Conservation (phyloP, 1,140 invertebrate genomes). For the Hetaerina americana region DNA sequence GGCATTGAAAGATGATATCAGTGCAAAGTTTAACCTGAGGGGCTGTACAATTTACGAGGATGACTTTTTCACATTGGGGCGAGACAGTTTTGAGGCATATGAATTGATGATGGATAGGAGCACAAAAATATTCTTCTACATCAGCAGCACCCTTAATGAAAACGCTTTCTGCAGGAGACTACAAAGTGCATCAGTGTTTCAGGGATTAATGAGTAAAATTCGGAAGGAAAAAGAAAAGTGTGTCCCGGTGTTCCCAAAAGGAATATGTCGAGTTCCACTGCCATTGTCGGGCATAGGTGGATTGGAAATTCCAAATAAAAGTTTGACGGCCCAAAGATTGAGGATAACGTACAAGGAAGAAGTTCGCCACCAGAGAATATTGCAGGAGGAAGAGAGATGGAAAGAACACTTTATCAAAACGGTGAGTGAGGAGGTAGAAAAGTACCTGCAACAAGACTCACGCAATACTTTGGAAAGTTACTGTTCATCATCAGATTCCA, state of each 20-base stretch:
- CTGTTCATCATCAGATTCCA: too few relatives aligned
- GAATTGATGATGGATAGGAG: conserved; percentile 11
- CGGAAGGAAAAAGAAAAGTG: conserved; percentile 9
- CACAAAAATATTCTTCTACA: conserved; percentile 11
- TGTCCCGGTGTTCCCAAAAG: conserved; percentile 12
- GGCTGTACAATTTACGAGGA: conserved; percentile 10
- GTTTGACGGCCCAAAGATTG: background rate
- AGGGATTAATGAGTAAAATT: conserved; percentile 3
- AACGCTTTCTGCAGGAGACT: conserved; percentile 5
- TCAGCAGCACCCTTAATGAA: conserved; percentile 5
- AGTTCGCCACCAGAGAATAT: background rate
- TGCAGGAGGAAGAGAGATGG: background rate
- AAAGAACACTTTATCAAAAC: background rate
- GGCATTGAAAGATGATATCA: conserved; percentile 3
- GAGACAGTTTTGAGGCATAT: conserved; percentile 8
- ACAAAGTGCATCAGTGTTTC: conserved; percentile 12
- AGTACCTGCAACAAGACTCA: too few relatives aligned
- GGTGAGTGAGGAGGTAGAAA: too few relatives aligned
- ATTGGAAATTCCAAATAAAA: background rate
- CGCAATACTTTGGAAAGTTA: too few relatives aligned
- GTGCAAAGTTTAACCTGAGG: background rate
- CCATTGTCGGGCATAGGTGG: conserved; percentile 11
- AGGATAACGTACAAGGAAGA: conserved; percentile 2
- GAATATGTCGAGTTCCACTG: conserved; percentile 6
- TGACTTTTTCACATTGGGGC: conserved; percentile 5